Evolutionary conservation across 2,888 invertebrate genomes (phyloP).

Genomic region (Nomada fucata): DNA sequence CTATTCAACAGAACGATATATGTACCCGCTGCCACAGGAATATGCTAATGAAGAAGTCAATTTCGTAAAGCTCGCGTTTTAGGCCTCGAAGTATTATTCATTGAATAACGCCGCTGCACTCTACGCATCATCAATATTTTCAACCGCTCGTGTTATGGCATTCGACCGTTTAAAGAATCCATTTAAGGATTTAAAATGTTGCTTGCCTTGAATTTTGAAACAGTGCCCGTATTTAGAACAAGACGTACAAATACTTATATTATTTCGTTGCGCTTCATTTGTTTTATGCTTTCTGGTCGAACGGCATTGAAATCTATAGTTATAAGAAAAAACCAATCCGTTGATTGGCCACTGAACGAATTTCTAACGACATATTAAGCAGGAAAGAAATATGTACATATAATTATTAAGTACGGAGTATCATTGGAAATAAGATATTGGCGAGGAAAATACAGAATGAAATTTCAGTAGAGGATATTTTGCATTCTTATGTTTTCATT

Average conservation of each 20-base stretch:
- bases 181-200: conserved; percentile 4
- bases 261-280: neutral
- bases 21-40: neutral
- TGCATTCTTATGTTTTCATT: neutral
- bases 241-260: too few species aligned
- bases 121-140: neutral
- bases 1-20: neutral
- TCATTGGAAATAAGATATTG: neutral
- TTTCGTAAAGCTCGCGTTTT: conserved; percentile 9
- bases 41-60: conserved; percentile 28
- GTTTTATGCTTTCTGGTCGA: neutral
- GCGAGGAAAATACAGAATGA: neutral
- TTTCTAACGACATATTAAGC: too few species aligned
- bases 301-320: neutral
- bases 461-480: neutral
- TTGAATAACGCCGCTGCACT: too few species aligned
- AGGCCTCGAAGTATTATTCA: neutral
- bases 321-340: neutral
- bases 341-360: neutral
- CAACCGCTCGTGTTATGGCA: neutral
- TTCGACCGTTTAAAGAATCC: neutral
- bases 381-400: too few species aligned
- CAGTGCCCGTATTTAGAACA: neutral
- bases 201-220: conserved; percentile 8
- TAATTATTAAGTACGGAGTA: neutral